Evolutionary conservation across 1,140 invertebrate genomes (phyloP), one percentile per base, ranked within the genome.

Genomic region (Rhizoglyphus robini): DNA sequence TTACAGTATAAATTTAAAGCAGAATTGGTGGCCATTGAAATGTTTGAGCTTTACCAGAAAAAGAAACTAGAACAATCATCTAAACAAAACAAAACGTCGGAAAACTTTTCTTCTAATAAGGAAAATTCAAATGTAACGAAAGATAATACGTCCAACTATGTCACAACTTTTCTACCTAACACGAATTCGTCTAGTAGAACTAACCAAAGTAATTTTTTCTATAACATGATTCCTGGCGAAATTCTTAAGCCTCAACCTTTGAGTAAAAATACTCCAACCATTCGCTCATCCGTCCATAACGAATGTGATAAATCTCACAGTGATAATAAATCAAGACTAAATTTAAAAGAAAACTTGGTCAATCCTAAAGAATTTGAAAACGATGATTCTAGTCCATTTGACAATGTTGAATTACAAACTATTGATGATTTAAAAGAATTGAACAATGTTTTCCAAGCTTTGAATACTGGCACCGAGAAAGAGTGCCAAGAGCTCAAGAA

Each of bases 341-440:
- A 41, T 41, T 41, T 41, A 41, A 41, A 41, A 18, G 18, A 18
- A 46, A 66, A 67, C 3, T 23, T 25, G 27, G 57, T 71, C 46
- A 68, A 71, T 38, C 41, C 68, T 15, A 67, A 62, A 47, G 88
- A 90, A 73, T 92, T 92, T 78, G 88, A 91, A 76, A 83, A 86
- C 73, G 87, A 90, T 73, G 88, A 86, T 57, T 88, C 87, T 20
- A 90, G 87, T 74, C 88, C 88, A 0, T 92, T 91, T 77, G 88
- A 92, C 78, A 88, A 88, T 78, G 83, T 90, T 75, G 88, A 89
- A 78, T 73, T 92, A 31, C 90, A 91, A 76, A 88, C 87, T 38
- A 87, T 92, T 47, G 90, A 92, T 76, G 88, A 90, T 74, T 83
- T 90, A 78, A 88, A 90, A 75, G 83, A 89, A 74, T 76, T 92